Conservation (phyloP, 2,888 invertebrate species). For the Dryobota labecula region DNA sequence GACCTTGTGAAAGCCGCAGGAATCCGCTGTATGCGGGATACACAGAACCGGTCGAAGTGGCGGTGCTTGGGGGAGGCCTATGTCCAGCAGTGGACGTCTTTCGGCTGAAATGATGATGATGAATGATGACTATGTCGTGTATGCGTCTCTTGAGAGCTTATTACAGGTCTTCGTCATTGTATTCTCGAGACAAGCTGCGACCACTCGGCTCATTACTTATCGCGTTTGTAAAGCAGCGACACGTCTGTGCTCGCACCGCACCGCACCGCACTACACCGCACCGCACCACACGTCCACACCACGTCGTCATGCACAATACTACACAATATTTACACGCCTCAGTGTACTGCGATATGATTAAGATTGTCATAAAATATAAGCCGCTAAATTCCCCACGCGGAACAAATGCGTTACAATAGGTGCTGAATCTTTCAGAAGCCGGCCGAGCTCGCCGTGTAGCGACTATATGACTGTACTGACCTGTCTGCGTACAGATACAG, state of each 20-base stretch:
- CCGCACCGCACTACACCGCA: neutral
- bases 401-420: conserved; percentile 8
- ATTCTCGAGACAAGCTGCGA: too few species aligned
- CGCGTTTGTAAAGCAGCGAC: conserved; percentile 28
- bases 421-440: neutral
- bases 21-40: too few species aligned
- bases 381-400: neutral
- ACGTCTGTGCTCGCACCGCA: conserved; percentile 10
- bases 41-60: too few species aligned
- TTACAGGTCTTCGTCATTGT: too few species aligned
- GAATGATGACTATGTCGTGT: too few species aligned
- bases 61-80: too few species aligned
- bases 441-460: neutral
- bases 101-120: too few species aligned
- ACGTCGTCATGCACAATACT: neutral
- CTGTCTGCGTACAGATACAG: conserved; percentile 11
- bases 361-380: neutral
- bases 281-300: neutral
- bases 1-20: too few species aligned
- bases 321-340: conserved; percentile 16
- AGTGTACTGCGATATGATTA: conserved; percentile 18
- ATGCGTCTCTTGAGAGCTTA: too few species aligned
- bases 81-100: too few species aligned
- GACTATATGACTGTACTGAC: neutral
- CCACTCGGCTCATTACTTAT: conserved; percentile 28